Percentiles rank a stretch among this genome's conserved stretches.
Conservation (phyloP, 1,140 invertebrate genomes). For the Anagrus nilaparvatae region DNA sequence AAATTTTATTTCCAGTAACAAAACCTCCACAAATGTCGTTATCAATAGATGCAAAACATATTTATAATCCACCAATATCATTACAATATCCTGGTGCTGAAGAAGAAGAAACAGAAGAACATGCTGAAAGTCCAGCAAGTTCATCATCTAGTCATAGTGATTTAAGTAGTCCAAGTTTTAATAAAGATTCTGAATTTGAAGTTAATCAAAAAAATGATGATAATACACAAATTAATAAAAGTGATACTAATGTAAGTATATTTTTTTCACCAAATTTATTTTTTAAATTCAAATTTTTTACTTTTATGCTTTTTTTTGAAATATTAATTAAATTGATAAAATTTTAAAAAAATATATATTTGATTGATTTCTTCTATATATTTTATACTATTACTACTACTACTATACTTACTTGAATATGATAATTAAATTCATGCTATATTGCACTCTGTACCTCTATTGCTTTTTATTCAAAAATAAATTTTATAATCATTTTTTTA, state of each 20-base stretch:
- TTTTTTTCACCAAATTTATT: too few relatives aligned
- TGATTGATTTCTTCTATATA: too few relatives aligned
- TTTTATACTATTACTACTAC: too few relatives aligned
- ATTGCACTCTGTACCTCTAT: too few relatives aligned
- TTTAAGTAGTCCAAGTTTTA: slow-evolving; percentile 57
- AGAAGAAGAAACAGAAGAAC: slow-evolving; percentile 34
- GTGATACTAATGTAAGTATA: slow-evolving; percentile 35
- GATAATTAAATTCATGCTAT: too few relatives aligned
- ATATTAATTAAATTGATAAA: too few relatives aligned
- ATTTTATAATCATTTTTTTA: too few relatives aligned
- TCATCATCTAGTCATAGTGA: slow-evolving; percentile 60
- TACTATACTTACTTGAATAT: too few relatives aligned
- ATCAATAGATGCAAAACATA: slow-evolving; percentile 67
- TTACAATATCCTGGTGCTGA: slow-evolving; percentile 62
- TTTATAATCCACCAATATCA: slow-evolving; percentile 64
- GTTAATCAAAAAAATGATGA: slow-evolving; percentile 40
- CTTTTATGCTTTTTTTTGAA: too few relatives aligned
- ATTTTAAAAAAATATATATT: too few relatives aligned
- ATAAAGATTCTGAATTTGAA: slow-evolving; percentile 55
- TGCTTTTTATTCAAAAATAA: too few relatives aligned
- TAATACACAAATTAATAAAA: slow-evolving; percentile 26
- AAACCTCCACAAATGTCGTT: slow-evolving; percentile 53
- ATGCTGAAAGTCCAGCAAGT: slow-evolving; percentile 52
- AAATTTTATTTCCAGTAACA: slow-evolving; percentile 36
- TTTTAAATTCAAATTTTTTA: too few relatives aligned